These are phyloP conservation scores for Psittacula cyanocephala DNA, from an alignment of 2,113 vertebrate species.

Conservation along the genomic window DNA sequence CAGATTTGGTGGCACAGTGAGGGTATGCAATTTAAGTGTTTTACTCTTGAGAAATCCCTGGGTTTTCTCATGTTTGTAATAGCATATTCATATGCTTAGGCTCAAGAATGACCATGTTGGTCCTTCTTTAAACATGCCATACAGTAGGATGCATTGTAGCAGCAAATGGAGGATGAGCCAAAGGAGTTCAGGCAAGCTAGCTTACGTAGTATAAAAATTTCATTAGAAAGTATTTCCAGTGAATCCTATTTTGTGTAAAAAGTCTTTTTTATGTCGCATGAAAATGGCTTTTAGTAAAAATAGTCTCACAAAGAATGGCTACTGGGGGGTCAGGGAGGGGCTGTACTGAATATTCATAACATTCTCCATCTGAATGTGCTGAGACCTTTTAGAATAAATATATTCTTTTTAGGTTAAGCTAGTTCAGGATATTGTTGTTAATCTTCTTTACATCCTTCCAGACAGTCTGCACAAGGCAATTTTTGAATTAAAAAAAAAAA, in stretches of 20 bases:
- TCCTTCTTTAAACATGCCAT: not conserved
- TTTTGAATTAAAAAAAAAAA: not conserved
- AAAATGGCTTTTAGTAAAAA: conserved; percentile 28
- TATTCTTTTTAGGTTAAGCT: conserved; percentile 12
- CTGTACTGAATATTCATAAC: conserved; percentile 19
- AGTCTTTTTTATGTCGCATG: conserved; percentile 7
- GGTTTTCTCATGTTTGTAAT: not conserved
- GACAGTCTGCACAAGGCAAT: not conserved
- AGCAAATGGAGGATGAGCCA: not conserved
- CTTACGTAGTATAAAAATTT: conserved; percentile 26
- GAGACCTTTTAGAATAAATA: conserved; percentile 13
- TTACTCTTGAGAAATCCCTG: not conserved
- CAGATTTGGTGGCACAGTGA: not conserved
- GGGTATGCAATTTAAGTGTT: not conserved
- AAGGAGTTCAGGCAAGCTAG: not conserved
- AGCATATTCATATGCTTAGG: not conserved
- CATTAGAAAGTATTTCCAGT: conserved; percentile 24
- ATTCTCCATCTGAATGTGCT: not conserved
- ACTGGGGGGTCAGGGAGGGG: not conserved
- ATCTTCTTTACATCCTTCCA: conserved; percentile 5
- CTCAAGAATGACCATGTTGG: not conserved
- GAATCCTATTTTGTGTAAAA: conserved; percentile 16
- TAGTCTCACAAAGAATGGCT: not conserved
- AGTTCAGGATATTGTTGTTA: not conserved
- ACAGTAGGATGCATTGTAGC: not conserved